These are phyloP conservation scores for Bubo bubo DNA, from an alignment of 2,113 vertebrate species.

Conservation along the genomic window DNA sequence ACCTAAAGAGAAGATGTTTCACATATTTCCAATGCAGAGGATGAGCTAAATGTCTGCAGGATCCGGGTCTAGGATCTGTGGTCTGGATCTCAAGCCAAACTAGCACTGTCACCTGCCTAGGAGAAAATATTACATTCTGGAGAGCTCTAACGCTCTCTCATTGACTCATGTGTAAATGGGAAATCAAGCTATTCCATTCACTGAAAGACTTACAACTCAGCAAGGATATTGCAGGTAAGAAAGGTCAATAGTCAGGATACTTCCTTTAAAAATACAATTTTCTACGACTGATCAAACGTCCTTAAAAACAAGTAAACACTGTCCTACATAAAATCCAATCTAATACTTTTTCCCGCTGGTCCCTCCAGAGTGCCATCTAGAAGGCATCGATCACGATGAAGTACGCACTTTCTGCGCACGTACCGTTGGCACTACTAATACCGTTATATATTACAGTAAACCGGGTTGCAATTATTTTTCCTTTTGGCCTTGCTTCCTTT, in stretches of 20 bases:
- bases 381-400: rapidly evolving
- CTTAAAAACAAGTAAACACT: not conserved
- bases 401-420: rapidly evolving
- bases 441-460: rapidly evolving
- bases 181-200: not conserved
- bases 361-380: not conserved
- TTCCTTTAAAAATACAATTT: not conserved
- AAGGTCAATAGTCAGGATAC: not conserved
- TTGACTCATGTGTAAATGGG: rapidly evolving
- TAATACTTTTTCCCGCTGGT: rapidly evolving
- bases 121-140: not conserved
- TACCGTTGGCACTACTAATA: rapidly evolving
- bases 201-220: not conserved
- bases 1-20: not conserved
- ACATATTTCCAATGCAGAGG: not conserved
- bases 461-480: rapidly evolving
- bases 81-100: not conserved
- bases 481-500: rapidly evolving
- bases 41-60: not conserved
- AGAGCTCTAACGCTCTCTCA: not conserved
- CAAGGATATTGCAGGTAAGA: not conserved
- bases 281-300: rapidly evolving
- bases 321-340: rapidly evolving
- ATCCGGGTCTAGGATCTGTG: not conserved
- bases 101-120: rapidly evolving